Base-by-base conservation (phyloP, 1,140 invertebrate genomes). In the Dendroctonus ponderosae region DNA sequence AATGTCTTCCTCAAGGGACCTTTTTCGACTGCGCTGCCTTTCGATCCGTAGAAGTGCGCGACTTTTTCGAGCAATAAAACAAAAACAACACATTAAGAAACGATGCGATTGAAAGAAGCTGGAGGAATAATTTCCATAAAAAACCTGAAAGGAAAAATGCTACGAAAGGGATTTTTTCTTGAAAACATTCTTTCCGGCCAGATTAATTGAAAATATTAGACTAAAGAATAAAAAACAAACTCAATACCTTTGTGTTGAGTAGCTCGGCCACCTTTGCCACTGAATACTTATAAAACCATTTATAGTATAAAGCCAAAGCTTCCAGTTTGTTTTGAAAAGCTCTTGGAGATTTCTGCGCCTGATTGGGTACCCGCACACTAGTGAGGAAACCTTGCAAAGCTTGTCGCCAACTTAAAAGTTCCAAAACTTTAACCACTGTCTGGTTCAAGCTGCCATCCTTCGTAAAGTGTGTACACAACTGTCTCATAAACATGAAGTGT, bases 261-360 rank as follows among this genome's bases (percentile, higher is more conserved):
- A 79, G n/a, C 40, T 75, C 71, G 40, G 74, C 74, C 26, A 83
- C 42, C 57, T 75, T 72, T 62, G 61, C 52, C 7, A 83, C 70
- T 43, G 83, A 75, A 76, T 81, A 76, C 72, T 84, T 85, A 49
- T 79, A 68, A n/a, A 84, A 71, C 84, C 84, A 85, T 75, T 82
- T 83, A 63, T 80, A 82, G 69, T 84, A 82, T 7, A 83, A 72
- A 60, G 81, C 76, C 11, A 84, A 63, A 51, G 40, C 9, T 44
- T 68, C 56, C 44, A 59, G 7, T 58, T 62, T 62, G 11, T 80
- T 77, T 11, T 79, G 40, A 39, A 51, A 43, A 41, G 38, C 7
- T n/a, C 42, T 49, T 38, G 51, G 52, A 12, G 12, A 11, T 44
- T 59, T 52, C 9, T 56, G 5, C 41, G 48, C 7, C 5, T 3